Conservation (phyloP, 2,113 vertebrate genomes). For the Eclectus roratus region DNA sequence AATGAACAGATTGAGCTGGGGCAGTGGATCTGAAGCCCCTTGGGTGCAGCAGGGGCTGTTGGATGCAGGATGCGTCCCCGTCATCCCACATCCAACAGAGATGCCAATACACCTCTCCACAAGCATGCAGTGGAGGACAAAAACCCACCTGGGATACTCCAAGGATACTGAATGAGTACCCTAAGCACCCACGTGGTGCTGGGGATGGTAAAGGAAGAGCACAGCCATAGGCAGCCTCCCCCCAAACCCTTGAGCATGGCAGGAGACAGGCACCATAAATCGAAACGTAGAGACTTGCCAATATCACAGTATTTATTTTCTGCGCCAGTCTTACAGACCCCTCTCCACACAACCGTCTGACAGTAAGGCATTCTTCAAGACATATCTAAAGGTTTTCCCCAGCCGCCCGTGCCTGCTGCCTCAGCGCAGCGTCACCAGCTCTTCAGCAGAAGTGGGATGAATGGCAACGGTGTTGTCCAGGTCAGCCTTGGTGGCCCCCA, state of each 20-base stretch:
- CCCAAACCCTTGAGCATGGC: accelerated
- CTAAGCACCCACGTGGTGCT: background rate
- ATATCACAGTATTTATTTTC: background rate
- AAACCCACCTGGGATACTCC: background rate
- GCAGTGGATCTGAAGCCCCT: background rate
- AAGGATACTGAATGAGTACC: accelerated
- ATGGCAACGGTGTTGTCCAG: conserved; percentile 53
- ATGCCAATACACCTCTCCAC: no score
- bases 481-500: conserved; percentile 57
- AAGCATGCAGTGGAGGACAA: accelerated
- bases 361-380: background rate
- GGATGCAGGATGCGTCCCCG: background rate
- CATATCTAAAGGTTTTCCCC: accelerated
- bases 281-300: background rate
- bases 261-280: accelerated
- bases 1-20: accelerated
- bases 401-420: accelerated
- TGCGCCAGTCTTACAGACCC: accelerated
- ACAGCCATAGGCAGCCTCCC: background rate
- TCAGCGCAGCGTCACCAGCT: conserved; percentile 60
- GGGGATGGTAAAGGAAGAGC: background rate
- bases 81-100: background rate
- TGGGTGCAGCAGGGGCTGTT: background rate
- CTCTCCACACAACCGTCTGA: background rate
- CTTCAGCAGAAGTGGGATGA: conserved; percentile 52